Conservation (phyloP, 2,113 vertebrate genomes). For the Ochotona curzoniae region DNA sequence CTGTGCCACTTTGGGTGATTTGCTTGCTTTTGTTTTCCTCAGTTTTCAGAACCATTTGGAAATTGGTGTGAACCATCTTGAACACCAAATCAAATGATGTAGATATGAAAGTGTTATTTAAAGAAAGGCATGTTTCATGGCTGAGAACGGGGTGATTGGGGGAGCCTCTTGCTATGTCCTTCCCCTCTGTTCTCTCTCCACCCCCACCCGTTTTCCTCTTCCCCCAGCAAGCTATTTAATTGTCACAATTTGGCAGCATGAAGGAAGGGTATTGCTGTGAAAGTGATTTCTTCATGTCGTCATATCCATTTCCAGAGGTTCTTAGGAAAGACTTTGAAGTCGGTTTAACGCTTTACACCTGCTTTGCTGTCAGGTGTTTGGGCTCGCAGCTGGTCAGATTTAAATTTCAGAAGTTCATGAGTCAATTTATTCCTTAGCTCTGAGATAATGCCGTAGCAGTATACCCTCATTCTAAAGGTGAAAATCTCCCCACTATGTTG, state of each 20-base stretch:
- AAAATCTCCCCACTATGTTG: conserved; percentile 55
- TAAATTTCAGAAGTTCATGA: conserved; percentile 49
- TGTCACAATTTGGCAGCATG: not conserved
- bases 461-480: conserved; percentile 52
- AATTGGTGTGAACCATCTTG: not conserved
- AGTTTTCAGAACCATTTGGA: not conserved
- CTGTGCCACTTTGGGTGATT: not conserved
- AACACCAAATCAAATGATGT: not conserved
- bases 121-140: not conserved
- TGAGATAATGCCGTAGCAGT: conserved; percentile 46
- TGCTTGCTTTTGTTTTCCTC: not conserved
- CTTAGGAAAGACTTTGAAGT: conserved; percentile 66
- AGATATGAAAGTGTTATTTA: not conserved
- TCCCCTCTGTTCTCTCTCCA: too few relatives aligned
- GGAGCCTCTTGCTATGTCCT: not conserved
- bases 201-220: not conserved
- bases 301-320: conserved; percentile 38
- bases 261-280: conserved; percentile 24
- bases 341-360: conserved; percentile 45
- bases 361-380: conserved; percentile 42
- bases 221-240: conserved; percentile 24
- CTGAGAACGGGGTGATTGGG: not conserved
- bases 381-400: not conserved
- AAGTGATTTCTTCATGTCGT: conserved; percentile 42
- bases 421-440: conserved; percentile 34